These are phyloP conservation scores for Pelobates cultripes DNA, from an alignment of 2,797 vertebrate species.

Conservation along the genomic window DNA sequence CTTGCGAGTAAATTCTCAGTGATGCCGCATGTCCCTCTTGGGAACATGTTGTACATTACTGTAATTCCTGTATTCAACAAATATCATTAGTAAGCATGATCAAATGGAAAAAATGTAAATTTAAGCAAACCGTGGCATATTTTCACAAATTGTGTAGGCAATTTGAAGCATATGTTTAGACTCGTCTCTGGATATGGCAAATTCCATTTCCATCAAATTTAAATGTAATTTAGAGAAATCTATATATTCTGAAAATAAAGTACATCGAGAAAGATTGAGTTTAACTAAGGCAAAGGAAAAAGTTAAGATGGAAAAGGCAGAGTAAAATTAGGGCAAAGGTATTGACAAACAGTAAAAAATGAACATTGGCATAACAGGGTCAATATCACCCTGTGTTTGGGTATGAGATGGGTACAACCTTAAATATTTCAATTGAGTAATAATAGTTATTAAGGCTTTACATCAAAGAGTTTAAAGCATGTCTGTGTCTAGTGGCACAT, in stretches of 20 bases:
- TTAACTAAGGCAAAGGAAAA: background rate
- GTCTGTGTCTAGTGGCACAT: no score
- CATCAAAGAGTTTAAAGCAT: no score
- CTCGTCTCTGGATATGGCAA: background rate
- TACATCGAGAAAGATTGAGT: background rate
- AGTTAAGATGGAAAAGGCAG: background rate
- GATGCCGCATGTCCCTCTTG: background rate
- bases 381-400: no score
- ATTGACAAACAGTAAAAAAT: no score
- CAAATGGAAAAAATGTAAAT: conserved; percentile 5
- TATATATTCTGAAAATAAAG: conserved; percentile 1
- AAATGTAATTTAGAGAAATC: conserved; percentile 8
- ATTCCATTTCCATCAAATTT: conserved; percentile 8
- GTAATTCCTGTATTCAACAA: conserved; percentile 1
- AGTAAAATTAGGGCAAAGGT: background rate
- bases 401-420: no score
- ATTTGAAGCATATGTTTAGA: background rate
- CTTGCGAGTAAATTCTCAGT: background rate
- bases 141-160: conserved; percentile 5
- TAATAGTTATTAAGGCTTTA: no score
- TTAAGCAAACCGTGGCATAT: background rate
- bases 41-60: background rate
- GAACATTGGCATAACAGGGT: no score
- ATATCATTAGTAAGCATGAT: conserved; percentile 6
- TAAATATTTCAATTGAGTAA: no score